These are phyloP conservation scores for Hemibagrus wyckioides DNA, from an alignment of 2,113 vertebrate genomes.

Conservation along the genomic window DNA sequence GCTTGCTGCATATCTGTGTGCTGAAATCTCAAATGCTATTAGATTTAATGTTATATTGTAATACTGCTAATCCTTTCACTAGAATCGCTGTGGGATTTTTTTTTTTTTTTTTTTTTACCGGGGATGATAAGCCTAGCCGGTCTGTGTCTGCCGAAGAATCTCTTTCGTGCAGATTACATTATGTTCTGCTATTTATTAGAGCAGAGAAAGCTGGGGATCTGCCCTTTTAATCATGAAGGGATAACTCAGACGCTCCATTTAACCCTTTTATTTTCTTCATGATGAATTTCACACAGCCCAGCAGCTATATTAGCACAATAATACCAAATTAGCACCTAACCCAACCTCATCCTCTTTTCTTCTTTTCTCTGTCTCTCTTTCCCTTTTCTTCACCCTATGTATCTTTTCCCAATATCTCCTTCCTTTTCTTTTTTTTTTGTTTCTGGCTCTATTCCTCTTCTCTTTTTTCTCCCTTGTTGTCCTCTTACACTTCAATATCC, in stretches of 20 bases:
- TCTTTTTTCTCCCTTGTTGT: not conserved
- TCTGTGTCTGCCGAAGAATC: constrained; percentile 32
- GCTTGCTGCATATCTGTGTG: constrained; percentile 16
- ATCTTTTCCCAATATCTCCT: constrained; percentile 56
- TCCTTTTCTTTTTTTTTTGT: not conserved
- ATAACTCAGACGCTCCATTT: constrained; percentile 34
- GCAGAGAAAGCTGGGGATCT: constrained; percentile 25
- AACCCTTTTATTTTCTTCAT: constrained; percentile 40
- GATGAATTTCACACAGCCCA: constrained; percentile 27
- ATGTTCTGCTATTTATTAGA: constrained; percentile 49
- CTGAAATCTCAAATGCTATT: constrained; percentile 37
- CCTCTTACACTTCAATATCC: constrained; percentile 26
- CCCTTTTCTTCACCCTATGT: constrained; percentile 22
- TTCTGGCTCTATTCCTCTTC: not conserved
- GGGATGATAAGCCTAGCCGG: constrained; percentile 31
- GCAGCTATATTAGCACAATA: constrained; percentile 52
- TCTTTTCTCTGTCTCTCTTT: not conserved
- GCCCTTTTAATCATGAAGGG: constrained; percentile 51
- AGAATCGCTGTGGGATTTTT: constrained; percentile 11
- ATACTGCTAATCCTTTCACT: constrained; percentile 39
- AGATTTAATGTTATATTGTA: constrained; percentile 39
- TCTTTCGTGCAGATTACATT: constrained; percentile 48
- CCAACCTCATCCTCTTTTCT: constrained; percentile 48
- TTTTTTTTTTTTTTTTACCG: not conserved
- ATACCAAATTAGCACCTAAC: constrained; percentile 60